Conservation (phyloP, 2,888 invertebrate genomes). For the Meteorus cinctellus region DNA sequence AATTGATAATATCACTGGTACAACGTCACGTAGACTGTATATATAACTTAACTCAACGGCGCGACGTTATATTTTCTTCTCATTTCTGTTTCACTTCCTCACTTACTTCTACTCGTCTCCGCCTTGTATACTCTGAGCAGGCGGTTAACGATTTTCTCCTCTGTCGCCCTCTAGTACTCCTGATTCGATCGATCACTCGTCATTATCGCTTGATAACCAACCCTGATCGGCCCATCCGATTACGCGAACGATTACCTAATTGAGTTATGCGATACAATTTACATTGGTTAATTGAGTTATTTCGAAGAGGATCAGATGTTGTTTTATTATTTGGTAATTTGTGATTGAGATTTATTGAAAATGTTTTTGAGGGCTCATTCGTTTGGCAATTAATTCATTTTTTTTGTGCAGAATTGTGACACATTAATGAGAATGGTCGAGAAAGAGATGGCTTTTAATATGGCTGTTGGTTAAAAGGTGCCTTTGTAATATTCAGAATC, state of each 20-base stretch:
- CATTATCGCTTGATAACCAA: slow-evolving; percentile 2
- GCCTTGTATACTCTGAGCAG: not conserved
- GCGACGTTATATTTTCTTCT: not conserved
- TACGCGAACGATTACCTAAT: not conserved
- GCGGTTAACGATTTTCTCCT: slow-evolving; percentile 1
- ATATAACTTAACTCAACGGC: not conserved
- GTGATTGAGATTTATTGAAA: too few relatives aligned
- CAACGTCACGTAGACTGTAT: not conserved
- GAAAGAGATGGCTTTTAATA: too few relatives aligned
- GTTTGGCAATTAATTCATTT: too few relatives aligned
- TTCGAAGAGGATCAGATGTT: not conserved
- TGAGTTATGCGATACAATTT: not conserved
- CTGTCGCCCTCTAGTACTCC: not conserved
- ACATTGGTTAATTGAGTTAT: not conserved
- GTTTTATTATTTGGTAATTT: too few relatives aligned
- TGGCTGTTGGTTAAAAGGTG: too few relatives aligned
- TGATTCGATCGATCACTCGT: not conserved
- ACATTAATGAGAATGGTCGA: too few relatives aligned
- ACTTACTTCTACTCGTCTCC: too few relatives aligned
- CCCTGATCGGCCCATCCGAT: not conserved
- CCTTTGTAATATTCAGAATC: too few relatives aligned
- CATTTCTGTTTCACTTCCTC: too few relatives aligned
- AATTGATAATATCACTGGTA: not conserved
- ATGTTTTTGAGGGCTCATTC: too few relatives aligned
- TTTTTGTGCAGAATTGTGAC: too few relatives aligned